These are phyloP conservation scores for Stichodactyla helianthus DNA, from an alignment of 64 coral and sea anemone species.

Conservation along the genomic window DNA sequence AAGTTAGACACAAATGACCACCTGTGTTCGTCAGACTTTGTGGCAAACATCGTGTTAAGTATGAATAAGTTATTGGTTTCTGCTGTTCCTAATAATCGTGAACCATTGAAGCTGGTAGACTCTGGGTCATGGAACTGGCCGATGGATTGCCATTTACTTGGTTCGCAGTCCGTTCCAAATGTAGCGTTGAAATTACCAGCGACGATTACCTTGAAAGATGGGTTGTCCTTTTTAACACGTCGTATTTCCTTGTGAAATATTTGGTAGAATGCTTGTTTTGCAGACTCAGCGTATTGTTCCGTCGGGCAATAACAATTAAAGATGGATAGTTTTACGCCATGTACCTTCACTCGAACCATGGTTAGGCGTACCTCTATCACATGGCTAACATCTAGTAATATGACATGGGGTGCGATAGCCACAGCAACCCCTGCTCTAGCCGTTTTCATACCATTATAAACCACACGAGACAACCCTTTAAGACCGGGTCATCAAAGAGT, in stretches of 20 bases:
- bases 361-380: slow-evolving; percentile 3
- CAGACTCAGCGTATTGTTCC: not conserved
- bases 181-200: not conserved
- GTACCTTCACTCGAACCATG: not conserved
- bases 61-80: slow-evolving; percentile 17
- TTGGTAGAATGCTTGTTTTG: slow-evolving; percentile 12
- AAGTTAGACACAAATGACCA: slow-evolving; percentile 14
- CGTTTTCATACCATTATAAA: slow-evolving; percentile 17
- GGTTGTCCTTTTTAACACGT: slow-evolving; percentile 10
- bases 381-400: not conserved
- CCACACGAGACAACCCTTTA: slow-evolving; percentile 2
- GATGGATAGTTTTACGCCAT: slow-evolving; percentile 1
- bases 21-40: slow-evolving; percentile 7
- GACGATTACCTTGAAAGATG: not conserved
- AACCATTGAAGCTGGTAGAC: slow-evolving; percentile 2
- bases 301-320: slow-evolving; percentile 11
- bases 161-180: not conserved
- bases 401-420: slow-evolving; percentile 14
- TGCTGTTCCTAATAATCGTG: slow-evolving; percentile 14
- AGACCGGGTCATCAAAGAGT: not conserved
- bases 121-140: slow-evolving; percentile 18
- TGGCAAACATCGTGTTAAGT: slow-evolving; percentile 14
- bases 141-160: slow-evolving; percentile 18
- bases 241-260: slow-evolving; percentile 4
- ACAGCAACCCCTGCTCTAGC: not conserved